Evolutionary conservation across 2,113 vertebrate species (phyloP).

Genomic region (Pycnonotus jocosus): DNA sequence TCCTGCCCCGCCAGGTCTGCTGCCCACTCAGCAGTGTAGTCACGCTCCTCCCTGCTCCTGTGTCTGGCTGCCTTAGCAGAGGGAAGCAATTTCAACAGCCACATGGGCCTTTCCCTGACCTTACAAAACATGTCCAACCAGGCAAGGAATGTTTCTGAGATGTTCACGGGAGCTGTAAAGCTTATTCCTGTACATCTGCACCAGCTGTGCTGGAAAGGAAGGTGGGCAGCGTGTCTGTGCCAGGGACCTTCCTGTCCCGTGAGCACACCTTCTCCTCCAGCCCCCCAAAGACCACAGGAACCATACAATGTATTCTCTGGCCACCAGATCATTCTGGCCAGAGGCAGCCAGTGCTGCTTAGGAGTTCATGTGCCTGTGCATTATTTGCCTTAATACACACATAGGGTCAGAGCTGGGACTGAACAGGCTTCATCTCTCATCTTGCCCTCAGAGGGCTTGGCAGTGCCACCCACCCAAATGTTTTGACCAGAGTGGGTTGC

Average conservation of each 20-base stretch:
- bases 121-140: neutral
- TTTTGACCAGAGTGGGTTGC: neutral
- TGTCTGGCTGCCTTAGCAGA: neutral
- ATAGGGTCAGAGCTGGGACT: neutral
- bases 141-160: fast-evolving
- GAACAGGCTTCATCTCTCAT: neutral
- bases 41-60: fast-evolving
- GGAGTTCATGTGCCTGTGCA: neutral
- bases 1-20: fast-evolving
- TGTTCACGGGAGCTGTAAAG: neutral
- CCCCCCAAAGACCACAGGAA: neutral
- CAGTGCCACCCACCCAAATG: neutral
- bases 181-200: neutral
- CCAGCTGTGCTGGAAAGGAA: neutral
- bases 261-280: neutral
- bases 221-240: neutral
- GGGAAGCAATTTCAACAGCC: neutral
- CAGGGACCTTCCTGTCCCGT: neutral
- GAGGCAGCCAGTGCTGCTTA: neutral
- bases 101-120: neutral
- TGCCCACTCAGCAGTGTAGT: fast-evolving
- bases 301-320: neutral
- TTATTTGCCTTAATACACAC: neutral
- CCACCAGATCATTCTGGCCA: neutral
- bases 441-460: neutral